Evolutionary conservation across 2,113 vertebrate genomes (phyloP).

Genomic region (Quiscalus mexicanus): DNA sequence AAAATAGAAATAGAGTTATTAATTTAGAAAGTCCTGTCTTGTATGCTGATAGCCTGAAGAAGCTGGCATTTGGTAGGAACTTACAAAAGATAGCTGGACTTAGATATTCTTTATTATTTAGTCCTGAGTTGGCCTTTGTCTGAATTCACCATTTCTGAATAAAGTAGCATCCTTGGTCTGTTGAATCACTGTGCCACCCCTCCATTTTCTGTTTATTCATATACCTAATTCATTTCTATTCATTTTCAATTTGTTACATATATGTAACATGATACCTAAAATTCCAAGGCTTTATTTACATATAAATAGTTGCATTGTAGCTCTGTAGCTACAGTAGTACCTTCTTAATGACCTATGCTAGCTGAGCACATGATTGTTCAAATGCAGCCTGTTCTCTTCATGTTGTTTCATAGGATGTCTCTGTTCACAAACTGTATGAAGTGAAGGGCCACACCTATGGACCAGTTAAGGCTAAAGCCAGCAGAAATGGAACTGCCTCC

Average conservation of each 20-base stretch:
- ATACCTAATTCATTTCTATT: not conserved
- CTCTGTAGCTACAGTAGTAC: not conserved
- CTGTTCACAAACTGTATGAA: not conserved
- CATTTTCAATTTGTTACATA: not conserved
- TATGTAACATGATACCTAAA: not conserved
- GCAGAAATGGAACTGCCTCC: not conserved
- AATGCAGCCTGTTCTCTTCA: not conserved
- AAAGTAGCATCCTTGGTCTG: not conserved
- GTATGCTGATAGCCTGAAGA: not conserved
- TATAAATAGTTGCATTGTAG: not conserved
- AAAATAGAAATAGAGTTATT: not conserved
- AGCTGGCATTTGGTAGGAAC: not conserved
- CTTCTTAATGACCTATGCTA: not conserved
- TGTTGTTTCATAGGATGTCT: not conserved
- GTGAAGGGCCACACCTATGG: not conserved
- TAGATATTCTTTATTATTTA: not conserved
- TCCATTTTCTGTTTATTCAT: not conserved
- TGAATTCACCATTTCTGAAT: not conserved
- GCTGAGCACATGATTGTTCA: not conserved
- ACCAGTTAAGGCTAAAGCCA: not conserved
- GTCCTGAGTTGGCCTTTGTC: not conserved
- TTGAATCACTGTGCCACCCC: not conserved
- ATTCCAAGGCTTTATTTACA: not conserved
- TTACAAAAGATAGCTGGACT: not conserved
- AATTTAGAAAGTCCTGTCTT: not conserved